A percentile compares a stretch with the other conserved stretches of the same genome.
Evolutionary conservation across 2,888 invertebrate species (phyloP).

Genomic region (Steinernema carpocapsae): DNA sequence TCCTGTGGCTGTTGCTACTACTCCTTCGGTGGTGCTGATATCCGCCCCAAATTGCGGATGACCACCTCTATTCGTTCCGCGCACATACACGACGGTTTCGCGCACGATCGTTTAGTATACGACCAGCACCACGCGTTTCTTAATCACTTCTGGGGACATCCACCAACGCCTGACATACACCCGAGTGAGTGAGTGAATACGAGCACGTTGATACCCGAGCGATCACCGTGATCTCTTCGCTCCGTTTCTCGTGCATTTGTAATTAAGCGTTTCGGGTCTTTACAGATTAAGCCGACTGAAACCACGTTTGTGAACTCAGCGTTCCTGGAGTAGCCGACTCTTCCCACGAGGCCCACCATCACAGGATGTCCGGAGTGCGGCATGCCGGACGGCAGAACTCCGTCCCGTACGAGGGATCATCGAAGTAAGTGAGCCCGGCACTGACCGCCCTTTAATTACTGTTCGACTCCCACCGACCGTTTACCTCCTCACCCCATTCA

Average conservation of each 20-base stretch:
- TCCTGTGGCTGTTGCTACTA: too few relatives aligned
- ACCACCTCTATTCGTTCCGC: not conserved
- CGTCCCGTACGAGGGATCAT: constrained; percentile 32
- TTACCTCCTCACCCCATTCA: not conserved
- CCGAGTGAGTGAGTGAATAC: not conserved
- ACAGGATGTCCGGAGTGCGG: constrained; percentile 27
- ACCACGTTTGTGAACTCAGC: not conserved
- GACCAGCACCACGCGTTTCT: constrained; percentile 14
- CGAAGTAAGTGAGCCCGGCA: constrained; percentile 24
- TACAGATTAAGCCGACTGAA: not conserved
- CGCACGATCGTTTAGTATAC: constrained; percentile 32
- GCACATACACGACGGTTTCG: not conserved
- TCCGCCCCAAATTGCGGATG: constrained; percentile 33
- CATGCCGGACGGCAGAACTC: constrained; percentile 24
- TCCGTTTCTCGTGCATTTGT: constrained; percentile 11
- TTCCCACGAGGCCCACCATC: not conserved
- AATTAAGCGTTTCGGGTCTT: constrained; percentile 16
- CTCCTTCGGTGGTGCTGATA: constrained; percentile 10
- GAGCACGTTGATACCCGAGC: not conserved
- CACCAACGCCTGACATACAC: too few relatives aligned
- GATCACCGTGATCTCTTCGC: not conserved
- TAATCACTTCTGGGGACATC: constrained; percentile 29
- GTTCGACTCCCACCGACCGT: not conserved
- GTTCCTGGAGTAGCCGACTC: not conserved
- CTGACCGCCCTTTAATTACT: constrained; percentile 29